Evolutionary conservation across 2,888 invertebrate genomes (phyloP).

Genomic region (Portevinia maculata): DNA sequence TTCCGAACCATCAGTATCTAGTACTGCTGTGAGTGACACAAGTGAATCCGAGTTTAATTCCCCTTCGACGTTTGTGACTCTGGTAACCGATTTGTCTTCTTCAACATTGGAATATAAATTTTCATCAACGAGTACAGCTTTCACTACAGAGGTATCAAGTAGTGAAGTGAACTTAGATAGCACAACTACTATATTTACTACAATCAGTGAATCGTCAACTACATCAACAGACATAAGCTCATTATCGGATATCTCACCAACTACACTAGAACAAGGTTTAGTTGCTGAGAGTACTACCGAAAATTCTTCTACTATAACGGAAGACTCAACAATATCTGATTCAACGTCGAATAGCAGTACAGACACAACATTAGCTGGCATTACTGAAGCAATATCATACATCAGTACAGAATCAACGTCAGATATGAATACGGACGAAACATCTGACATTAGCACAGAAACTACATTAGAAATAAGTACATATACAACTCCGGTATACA

Average conservation of each 20-base stretch:
- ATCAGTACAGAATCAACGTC: conserved; percentile 70
- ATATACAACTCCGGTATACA: neutral
- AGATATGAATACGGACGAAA: conserved; percentile 70
- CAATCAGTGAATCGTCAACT: conserved; percentile 51
- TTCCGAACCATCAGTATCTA: neutral
- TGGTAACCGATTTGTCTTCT: too few species aligned
- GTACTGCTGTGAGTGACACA: too few species aligned
- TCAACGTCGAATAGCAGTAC: conserved; percentile 53
- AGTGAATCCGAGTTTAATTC: too few species aligned
- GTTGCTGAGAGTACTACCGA: conserved; percentile 75
- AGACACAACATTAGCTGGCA: conserved; percentile 37
- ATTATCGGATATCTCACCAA: conserved; percentile 55
- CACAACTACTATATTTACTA: neutral
- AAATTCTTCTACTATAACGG: conserved; percentile 66
- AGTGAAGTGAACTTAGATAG: neutral
- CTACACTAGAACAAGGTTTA: conserved; percentile 53
- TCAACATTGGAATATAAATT: too few species aligned
- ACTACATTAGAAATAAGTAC: conserved; percentile 8
- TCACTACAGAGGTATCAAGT: neutral
- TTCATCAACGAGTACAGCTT: too few species aligned
- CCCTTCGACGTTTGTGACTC: too few species aligned
- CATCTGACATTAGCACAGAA: conserved; percentile 15
- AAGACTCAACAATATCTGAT: conserved; percentile 70
- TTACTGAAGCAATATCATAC: conserved; percentile 62
- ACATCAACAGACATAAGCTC: conserved; percentile 49